Percentiles rank a stretch among this genome's conserved stretches.
These are phyloP conservation scores for Piaya cayana DNA, from an alignment of 2,113 vertebrate species.

Conservation along the genomic window DNA sequence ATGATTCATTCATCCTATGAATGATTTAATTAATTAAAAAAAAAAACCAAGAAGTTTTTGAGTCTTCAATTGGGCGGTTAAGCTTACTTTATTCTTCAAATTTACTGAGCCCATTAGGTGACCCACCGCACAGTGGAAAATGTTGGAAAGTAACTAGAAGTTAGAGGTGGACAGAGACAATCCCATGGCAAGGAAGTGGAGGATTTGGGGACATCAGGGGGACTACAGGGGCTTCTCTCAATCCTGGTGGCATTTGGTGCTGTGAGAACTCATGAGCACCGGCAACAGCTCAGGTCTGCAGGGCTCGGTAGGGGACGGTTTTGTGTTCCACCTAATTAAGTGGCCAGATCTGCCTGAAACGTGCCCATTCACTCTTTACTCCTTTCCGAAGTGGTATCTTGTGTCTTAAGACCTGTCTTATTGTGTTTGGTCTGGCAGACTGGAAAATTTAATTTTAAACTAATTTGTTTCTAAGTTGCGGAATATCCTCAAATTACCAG, in stretches of 20 bases:
- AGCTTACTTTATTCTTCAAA: background rate
- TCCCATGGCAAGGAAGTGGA: background rate
- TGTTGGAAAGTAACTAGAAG: background rate
- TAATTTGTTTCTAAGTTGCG: constrained; percentile 84
- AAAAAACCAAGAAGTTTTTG: too few species aligned
- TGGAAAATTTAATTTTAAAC: constrained; percentile 91
- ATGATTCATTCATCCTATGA: background rate
- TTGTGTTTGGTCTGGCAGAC: constrained; percentile 79
- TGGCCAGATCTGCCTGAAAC: background rate
- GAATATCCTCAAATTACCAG: constrained; percentile 84
- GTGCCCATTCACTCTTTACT: background rate
- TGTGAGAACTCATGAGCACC: rapidly evolving
- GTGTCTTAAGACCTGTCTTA: constrained; percentile 50
- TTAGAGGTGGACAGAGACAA: background rate
- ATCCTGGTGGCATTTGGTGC: background rate
- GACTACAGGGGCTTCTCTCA: background rate
- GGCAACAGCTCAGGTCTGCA: background rate
- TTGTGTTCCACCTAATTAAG: constrained; percentile 60
- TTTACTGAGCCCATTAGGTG: rapidly evolving
- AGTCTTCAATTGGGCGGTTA: background rate
- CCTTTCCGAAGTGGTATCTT: constrained; percentile 12
- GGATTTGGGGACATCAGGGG: background rate
- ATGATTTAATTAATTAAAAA: too few species aligned
- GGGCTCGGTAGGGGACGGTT: background rate
- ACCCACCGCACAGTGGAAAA: background rate